Conservation (phyloP, 2,797 vertebrate genomes). For the Sebastes goodei region DNA sequence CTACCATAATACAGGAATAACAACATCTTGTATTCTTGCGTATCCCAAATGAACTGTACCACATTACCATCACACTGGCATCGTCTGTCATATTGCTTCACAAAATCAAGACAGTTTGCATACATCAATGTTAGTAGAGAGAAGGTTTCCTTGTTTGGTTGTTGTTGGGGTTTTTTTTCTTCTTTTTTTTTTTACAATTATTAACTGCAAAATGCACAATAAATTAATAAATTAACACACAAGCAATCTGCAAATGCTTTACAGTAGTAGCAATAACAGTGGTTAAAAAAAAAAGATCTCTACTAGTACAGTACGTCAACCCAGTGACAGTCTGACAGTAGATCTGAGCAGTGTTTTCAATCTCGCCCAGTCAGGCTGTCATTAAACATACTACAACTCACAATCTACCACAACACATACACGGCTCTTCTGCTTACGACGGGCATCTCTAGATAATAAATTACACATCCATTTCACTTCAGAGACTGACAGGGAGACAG, state of each 20-base stretch:
- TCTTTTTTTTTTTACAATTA: conserved; percentile 63
- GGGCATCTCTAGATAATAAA: conserved; percentile 78
- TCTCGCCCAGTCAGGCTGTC: conserved; percentile 53
- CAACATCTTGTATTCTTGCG: conserved; percentile 66
- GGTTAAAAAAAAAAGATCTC: conserved; percentile 74
- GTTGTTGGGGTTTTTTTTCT: conserved; percentile 49
- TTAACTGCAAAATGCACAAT: conserved; percentile 87
- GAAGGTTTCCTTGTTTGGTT: conserved; percentile 63
- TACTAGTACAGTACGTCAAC: conserved; percentile 76
- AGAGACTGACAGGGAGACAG: conserved; percentile 58
- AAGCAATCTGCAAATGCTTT: conserved; percentile 89
- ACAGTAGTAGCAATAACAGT: conserved; percentile 84
- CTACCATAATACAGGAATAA: conserved; percentile 80
- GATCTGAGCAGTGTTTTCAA: conserved; percentile 63
- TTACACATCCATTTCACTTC: conserved; percentile 77
- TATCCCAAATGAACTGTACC: conserved; percentile 84
- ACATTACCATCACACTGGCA: conserved; percentile 80
- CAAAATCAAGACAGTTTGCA: conserved; percentile 82
- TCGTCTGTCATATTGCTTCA: conserved; percentile 82
- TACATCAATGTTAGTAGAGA: conserved; percentile 85
- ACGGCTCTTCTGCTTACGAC: conserved; percentile 70
- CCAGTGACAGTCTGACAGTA: conserved; percentile 68
- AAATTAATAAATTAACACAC: conserved; percentile 99
- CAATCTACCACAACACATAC: conserved; percentile 75
- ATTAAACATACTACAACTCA: conserved; percentile 72